A percentile compares a stretch with the other conserved stretches of the same genome.
phyloP scores from a whole-genome alignment of 1,140 invertebrate genomes.

The Eufriesea mexicana region DNA sequence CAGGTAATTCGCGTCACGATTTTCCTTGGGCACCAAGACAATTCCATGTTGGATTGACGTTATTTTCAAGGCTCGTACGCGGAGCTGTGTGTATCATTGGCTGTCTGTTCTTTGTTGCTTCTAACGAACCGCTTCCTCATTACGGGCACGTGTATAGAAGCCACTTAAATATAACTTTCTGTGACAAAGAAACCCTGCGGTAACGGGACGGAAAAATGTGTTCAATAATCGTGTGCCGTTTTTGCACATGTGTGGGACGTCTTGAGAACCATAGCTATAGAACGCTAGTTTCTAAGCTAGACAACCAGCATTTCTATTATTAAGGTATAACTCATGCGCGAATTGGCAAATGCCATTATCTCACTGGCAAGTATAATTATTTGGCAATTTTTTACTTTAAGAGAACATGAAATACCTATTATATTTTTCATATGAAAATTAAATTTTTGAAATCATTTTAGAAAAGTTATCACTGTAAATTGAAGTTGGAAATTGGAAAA shows the following conservation, averaged over 20 bases:
- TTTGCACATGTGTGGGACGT: not conserved
- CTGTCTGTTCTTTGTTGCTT: conserved; percentile 33
- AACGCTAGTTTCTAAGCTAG: too few species aligned
- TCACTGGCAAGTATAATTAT: too few species aligned
- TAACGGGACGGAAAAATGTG: not conserved
- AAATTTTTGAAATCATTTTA: too few species aligned
- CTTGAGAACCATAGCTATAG: not conserved
- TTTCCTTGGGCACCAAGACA: conserved; percentile 16
- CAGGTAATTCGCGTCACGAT: not conserved
- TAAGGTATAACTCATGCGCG: too few species aligned
- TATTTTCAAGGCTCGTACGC: conserved; percentile 15
- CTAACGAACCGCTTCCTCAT: conserved; percentile 50
- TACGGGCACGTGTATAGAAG: conserved; percentile 41
- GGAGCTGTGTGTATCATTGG: not conserved
- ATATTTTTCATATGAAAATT: too few species aligned
- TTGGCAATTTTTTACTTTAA: too few species aligned
- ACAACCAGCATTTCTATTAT: not conserved
- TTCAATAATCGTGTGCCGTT: not conserved
- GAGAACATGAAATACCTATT: too few species aligned
- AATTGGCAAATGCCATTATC: too few species aligned
- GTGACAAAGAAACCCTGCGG: conserved; percentile 18
- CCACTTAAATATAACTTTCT: conserved; percentile 44
- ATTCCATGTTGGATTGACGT: conserved; percentile 17
- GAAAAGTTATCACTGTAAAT: too few species aligned
- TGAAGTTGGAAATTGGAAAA: too few species aligned